Base-by-base conservation (phyloP, 2,888 invertebrate species). In the Ecliptopera silaceata region DNA sequence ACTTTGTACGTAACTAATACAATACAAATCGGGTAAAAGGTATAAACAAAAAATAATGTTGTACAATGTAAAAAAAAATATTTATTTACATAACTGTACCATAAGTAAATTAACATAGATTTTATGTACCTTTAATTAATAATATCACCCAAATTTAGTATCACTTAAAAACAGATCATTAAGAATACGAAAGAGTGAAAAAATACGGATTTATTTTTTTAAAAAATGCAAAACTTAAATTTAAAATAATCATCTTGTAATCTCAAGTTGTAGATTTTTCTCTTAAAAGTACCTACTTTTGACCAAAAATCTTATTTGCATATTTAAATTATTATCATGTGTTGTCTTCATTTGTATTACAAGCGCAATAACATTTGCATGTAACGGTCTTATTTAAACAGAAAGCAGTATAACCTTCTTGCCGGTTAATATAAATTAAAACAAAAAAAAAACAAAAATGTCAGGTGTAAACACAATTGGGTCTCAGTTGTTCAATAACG, bases 331-430 rank as follows among this genome's bases (percentile, higher is more conserved):
- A 38, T 47, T 29, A 13, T 46, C 12, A 10, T 8, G 15, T 36
- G 34, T 4, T 8, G 32, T 18, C 12, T 2, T 10, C 22, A 20
- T 34, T 45, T 46, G 22, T 22, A 42, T 26, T 22, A 20, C 22
- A 32, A 46, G 11, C 13, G 46, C 46, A 34, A 13, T 12, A 36
- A 13, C 10, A 46, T 46, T 46, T 36, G 46, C 46, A 34, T 34
- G 45, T 34, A 15, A 32, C 41, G 8, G 42, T 13, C 22, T 34
- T 34, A 10, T 46, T 46, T 32, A 36, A 4, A 5, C 11, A 20
- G 34, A 0, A 36, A 46, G 22, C 46, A 4, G 34, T 38, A 38
- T 15, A 15, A n/a, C n/a, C n/a, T n/a, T n/a, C n/a, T n/a, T n/a
- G n/a, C n/a, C n/a, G n/a, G n/a, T n/a, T n/a, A n/a, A n/a, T n/a